Evolutionary conservation across 2,888 invertebrate genomes (phyloP).

Genomic region (Tuberolachnus salignus): DNA sequence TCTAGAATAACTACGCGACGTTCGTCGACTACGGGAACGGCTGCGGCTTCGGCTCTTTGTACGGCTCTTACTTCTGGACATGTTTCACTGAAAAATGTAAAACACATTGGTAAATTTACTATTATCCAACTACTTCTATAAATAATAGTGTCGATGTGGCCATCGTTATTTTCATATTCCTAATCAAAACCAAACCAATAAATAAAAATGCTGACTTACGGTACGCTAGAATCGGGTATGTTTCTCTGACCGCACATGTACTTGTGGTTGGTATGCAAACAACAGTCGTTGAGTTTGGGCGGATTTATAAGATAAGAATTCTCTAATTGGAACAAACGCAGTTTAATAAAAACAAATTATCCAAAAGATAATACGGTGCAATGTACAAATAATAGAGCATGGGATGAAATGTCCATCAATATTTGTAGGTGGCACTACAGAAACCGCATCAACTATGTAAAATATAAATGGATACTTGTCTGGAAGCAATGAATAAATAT

Average conservation of each 20-base stretch:
- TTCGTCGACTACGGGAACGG: constrained; percentile 51
- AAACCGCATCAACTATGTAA: constrained; percentile 10
- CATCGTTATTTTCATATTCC: not conserved
- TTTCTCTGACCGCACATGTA: constrained; percentile 48
- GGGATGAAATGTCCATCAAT: not conserved
- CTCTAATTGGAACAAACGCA: not conserved
- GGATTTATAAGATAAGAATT: not conserved
- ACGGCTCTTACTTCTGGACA: constrained; percentile 53
- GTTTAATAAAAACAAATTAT: not conserved
- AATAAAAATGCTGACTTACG: constrained; percentile 17
- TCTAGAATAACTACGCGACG: constrained; percentile 52
- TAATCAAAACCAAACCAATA: not conserved
- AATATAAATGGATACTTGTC: no score
- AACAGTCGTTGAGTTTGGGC: not conserved
- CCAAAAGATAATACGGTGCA: not conserved
- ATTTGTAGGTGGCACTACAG: not conserved
- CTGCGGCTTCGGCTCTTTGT: constrained; percentile 58
- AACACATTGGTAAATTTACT: not conserved
- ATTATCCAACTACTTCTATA: no score
- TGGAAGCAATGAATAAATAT: constrained; percentile 20
- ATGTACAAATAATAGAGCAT: not conserved
- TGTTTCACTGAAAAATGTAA: constrained; percentile 10
- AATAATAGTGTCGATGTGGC: not conserved
- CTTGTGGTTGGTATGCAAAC: not conserved
- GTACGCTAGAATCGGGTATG: constrained; percentile 1